Evolutionary conservation across 2,888 invertebrate species (phyloP).

Genomic region (Merodon equestris): DNA sequence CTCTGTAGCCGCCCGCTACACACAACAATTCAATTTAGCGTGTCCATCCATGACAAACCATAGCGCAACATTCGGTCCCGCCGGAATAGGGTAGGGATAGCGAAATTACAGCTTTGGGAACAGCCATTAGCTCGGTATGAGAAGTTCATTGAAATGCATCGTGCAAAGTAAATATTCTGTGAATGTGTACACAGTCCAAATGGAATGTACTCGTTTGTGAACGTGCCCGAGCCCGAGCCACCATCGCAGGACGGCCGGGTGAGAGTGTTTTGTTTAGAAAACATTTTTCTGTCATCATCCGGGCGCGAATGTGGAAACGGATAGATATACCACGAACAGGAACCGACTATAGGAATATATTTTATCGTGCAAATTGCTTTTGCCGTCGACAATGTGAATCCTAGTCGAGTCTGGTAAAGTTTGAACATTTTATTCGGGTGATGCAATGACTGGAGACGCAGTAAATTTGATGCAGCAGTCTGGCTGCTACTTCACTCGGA

Average conservation of each 20-base stretch:
- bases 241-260: not conserved
- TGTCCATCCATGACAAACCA: slow-evolving; percentile 65
- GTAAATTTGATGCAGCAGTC: slow-evolving; percentile 41
- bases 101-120: slow-evolving; percentile 53
- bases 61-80: slow-evolving; percentile 39
- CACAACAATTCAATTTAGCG: slow-evolving; percentile 68
- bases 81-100: slow-evolving; percentile 45
- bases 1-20: slow-evolving; percentile 9
- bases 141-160: slow-evolving; percentile 61
- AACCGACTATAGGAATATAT: slow-evolving; percentile 37
- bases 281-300: slow-evolving; percentile 44
- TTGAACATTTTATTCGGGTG: not conserved
- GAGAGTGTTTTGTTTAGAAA: slow-evolving; percentile 34
- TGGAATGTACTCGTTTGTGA: not conserved
- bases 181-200: slow-evolving; percentile 7
- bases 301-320: slow-evolving; percentile 30
- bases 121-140: slow-evolving; percentile 23
- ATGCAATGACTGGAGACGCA: slow-evolving; percentile 26
- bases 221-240: no score
- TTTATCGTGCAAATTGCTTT: slow-evolving; percentile 34
- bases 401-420: slow-evolving; percentile 18
- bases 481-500: slow-evolving; percentile 43
- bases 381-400: slow-evolving; percentile 24
- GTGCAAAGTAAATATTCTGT: slow-evolving; percentile 37
- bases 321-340: no score